These are phyloP conservation scores for Tetheella fluctuosa DNA, from an alignment of 2,888 invertebrate genomes.

Conservation along the genomic window DNA sequence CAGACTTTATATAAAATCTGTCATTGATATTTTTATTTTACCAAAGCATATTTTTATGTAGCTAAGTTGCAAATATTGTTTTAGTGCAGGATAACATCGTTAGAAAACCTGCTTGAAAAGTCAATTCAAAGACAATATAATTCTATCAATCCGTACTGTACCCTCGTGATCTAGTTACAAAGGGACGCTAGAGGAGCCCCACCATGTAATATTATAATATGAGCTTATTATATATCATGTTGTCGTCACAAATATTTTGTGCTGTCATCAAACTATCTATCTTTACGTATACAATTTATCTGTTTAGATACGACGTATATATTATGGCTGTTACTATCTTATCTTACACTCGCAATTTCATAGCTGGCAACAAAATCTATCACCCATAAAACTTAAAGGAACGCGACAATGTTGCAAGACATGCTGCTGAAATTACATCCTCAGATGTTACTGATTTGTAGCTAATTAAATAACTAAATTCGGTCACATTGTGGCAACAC, in stretches of 20 bases:
- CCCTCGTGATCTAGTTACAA: no score
- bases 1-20: constrained; percentile 8
- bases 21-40: not conserved
- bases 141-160: no score
- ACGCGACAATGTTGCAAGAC: not conserved
- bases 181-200: no score
- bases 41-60: no score
- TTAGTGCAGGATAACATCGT: no score
- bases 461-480: not conserved
- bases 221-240: no score
- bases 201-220: no score
- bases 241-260: no score
- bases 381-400: not conserved
- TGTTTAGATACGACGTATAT: not conserved
- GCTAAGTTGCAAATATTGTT: no score
- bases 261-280: no score
- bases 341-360: not conserved
- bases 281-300: not conserved
- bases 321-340: not conserved
- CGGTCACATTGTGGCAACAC: not conserved
- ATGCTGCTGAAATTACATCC: not conserved
- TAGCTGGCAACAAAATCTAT: not conserved
- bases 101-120: no score
- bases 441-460: not conserved
- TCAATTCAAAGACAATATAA: no score